Base-by-base conservation (phyloP, 2,888 invertebrate species). In the Andrena minutula region DNA sequence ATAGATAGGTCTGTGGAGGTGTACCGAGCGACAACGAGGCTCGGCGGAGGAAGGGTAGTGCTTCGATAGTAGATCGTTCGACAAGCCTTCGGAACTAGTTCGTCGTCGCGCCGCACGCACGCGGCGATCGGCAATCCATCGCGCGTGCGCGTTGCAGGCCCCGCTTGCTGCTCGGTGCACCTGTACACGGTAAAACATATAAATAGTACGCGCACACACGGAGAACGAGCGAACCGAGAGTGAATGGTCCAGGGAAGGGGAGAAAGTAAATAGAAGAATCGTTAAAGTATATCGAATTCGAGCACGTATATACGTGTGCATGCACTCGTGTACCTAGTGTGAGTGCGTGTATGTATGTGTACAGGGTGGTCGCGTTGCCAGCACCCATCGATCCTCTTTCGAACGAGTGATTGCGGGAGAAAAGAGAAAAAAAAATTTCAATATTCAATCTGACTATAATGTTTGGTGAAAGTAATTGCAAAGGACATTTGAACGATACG, bases 171-270 rank as follows among this genome's bases (percentile, higher is more conserved):
- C 16, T 41, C 41, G 41, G 41, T 41, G 41, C 41, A 41, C 16
- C 41, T 41, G 91, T 93, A 93, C 91, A 91, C 91, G 91, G 92
- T 91, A 90, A 90, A 91, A 91, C 91, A 92, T 91, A 91, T 89
- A 92, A 91, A 91, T 87, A 90, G 87, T 85, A 75, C 77, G 82
- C 78, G 83, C 82, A 72, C 78, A 75, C 74, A 81, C 75, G 49
- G 71, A 56, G 60, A 66, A 53, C 41, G 58, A 79, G 58, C 65
- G 74, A 51, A 65, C 64, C 61, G 75, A 53, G 77, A 56, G 75
- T 70, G 68, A 75, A 65, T 28, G 49, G 47, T 10, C 23, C 26
- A 56, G 60, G 60, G 65, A 58, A 20, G n/a, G 69, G 28, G 53
- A 73, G 60, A 61, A 49, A 66, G 70, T 51, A 63, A 76, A 72